Percentiles rank a stretch among this genome's conserved stretches.
phyloP scores from a whole-genome alignment of 2,113 vertebrate species.

The Mobula hypostoma region DNA sequence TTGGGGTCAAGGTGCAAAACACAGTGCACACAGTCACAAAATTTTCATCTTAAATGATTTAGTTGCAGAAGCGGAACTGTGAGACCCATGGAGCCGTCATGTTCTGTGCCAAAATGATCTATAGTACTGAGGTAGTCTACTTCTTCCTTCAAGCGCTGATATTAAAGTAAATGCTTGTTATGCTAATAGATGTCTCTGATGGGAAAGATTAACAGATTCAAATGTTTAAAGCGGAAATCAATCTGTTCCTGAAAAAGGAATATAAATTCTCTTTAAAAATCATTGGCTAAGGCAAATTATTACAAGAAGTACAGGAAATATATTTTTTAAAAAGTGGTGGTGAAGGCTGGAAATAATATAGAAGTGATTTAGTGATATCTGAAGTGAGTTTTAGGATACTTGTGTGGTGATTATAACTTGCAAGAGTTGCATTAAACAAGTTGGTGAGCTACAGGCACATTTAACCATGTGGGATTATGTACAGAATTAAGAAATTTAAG shows the following conservation, averaged over 20 bases:
- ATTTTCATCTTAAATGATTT: background rate
- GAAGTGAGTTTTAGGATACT: background rate
- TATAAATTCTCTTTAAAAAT: background rate
- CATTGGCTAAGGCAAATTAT: background rate
- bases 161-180: background rate
- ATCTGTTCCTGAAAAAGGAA: slow-evolving; percentile 6
- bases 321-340: background rate
- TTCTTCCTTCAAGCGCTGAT: background rate
- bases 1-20: no score
- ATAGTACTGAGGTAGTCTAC: background rate
- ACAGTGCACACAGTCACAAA: no score
- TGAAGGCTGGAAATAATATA: background rate
- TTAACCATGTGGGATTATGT: no score
- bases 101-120: background rate
- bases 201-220: slow-evolving; percentile 25
- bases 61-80: background rate
- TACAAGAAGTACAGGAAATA: slow-evolving; percentile 1
- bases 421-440: no score
- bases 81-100: background rate
- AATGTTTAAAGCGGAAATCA: background rate
- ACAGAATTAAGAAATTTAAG: no score
- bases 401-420: no score
- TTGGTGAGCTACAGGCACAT: no score
- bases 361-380: background rate
- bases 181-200: background rate